Base-by-base conservation (phyloP, 2,113 vertebrate genomes). In the Euleptes europaea region DNA sequence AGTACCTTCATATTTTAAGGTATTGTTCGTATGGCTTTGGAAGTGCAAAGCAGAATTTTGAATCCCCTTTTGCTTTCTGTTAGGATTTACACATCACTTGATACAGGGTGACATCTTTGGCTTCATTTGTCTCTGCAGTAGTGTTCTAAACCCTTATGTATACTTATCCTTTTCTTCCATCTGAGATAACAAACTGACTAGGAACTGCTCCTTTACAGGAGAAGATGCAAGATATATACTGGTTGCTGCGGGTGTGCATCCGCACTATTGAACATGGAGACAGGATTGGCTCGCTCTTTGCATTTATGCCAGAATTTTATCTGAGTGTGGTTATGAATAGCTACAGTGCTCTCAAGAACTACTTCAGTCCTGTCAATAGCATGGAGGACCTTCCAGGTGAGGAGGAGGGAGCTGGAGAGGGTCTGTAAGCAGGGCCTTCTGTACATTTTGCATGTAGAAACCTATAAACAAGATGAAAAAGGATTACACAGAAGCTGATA, bases 291-390 rank as follows among this genome's bases (percentile, higher is more conserved):
- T 96, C 98, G 0, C 93, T 99, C 82, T 99, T 99, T 0, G 97
- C 98, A 89, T 99, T 99, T 92, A 95, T 97, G 90, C 98, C 99
- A 0, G 99, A 99, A 95, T 99, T 99, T 96, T 99, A 99, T 97
- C 96, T 99, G 94, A 99, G 97, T 0, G 99, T 99, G 82, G 98
- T 98, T 94, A 99, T 99, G 97, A 99, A 99, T 88, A 98, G 98
- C 77, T 99, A 99, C 96, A 99, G 98, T 2, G 98, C 99, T 63
- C 97, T 99, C 66, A 99, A 99, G 95, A 99, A 99, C 95, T 99
- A 99, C 95, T 99, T 99, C 91, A 98, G 98, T 88, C 98, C 98
- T 0, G 97, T 98, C 35, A 98, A 98, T 95, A 96, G 96, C 97
- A 98, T 99, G 98, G 98, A 99, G 74, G 97, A 99, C 26, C 97